Base-by-base conservation (phyloP, 2,888 invertebrate species). In the Selenia dentaria region DNA sequence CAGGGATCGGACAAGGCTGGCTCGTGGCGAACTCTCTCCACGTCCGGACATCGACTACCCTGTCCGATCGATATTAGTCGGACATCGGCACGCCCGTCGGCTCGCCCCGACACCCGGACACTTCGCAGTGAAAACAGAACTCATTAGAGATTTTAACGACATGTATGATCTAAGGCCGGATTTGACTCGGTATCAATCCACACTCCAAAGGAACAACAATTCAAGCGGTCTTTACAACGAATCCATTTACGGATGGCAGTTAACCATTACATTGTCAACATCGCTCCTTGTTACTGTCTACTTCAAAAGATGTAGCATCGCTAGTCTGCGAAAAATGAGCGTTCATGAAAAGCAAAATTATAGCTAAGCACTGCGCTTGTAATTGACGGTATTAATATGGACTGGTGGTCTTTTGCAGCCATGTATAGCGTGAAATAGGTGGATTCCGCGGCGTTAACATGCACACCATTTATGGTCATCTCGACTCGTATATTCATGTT, bases 101-200 rank as follows among this genome's bases (percentile, higher is more conserved):
- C 56, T 64, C 55, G 64, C 59, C 68, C 66, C 69, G 71, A 74
- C 79, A 70, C 67, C 54, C 64, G 61, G 70, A 74, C 76, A 74
- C 71, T 65, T 67, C 46, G 61, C 64, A 74, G 77, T 72, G 76
- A 77, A 75, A 81, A 79, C 74, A 67, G 69, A 71, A 75, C 81
- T 79, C 79, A 82, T 82, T 82, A 82, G 72, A 70, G 64, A 70
- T 74, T 69, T 74, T 71, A 74, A 61, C 73, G 73, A 72, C 74
- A 70, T 73, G 70, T 70, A 69, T 6, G 61, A 76, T 77, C 77
- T 68, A 64, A 57, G 68, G 70, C 70, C 72, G 67, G 22, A 2
- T 6, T 6, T 22, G 51, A 53, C 49, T 10, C 16, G 2, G 52
- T 57, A 59, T 58, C 58, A 28, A 37, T 18, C 37, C 12, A 1